Base-by-base conservation (phyloP, 2,888 invertebrate genomes). In the Tyria jacobaeae region DNA sequence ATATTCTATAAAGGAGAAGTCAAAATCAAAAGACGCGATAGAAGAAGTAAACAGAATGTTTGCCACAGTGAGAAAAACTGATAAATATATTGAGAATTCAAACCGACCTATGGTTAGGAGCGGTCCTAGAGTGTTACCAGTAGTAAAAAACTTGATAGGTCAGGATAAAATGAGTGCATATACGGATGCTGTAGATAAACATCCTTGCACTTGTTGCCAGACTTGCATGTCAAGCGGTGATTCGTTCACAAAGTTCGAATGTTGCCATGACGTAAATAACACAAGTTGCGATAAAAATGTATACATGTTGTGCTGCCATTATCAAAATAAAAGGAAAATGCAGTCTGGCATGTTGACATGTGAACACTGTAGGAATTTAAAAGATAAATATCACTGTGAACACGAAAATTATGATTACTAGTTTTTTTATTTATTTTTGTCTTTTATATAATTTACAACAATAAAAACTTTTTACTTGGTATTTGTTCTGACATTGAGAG, bases 41-140 rank as follows among this genome's bases (percentile, higher is more conserved):
- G 89, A 91, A 68, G 92, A 93, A 80, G 91, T 92, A 0, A 91
- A 92, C 25, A 84, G 92, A 79, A 89, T 92, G 87, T 93, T 92
- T 73, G 92, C 92, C 0, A 91, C 82, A 6, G 88, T 92, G 0
- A 82, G 75, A 55, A 87, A 73, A 53, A 66, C 73, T n/a, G 73
- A 50, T 0, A 70, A 79, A 25, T 62, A 47, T 10, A 21, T 64
- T 0, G 84, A 85, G 39, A 71, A 78, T 44, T 49, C 65, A 0
- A 92, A 92, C n/a, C 85, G 91, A 35, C 92, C 92, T 0, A 24
- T 83, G 51, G 71, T 84, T 2, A 84, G 92, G 63, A 86, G 70
- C 57, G 93, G 92, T 0, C 92, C 92, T 0, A 85, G 92, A 77
- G 84, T 92, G 1, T 73, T 92, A 54, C 92, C 93, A 48, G 89